Conservation (phyloP, 2,797 vertebrate genomes). For the Ispidina picta region DNA sequence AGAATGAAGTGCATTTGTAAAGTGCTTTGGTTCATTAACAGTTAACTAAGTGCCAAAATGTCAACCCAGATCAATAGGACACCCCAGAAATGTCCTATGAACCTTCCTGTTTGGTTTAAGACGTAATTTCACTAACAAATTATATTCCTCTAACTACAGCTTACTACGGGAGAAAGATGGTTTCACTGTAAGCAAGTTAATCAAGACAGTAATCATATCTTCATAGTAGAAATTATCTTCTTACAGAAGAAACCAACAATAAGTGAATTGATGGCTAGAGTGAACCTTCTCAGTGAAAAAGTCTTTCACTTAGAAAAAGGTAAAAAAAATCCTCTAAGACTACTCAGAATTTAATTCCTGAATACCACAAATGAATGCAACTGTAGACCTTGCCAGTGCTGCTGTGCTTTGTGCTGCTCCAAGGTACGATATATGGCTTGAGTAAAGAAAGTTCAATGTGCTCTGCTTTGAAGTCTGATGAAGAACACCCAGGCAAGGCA, state of each 20-base stretch:
- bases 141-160: neutral
- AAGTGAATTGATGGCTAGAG: neutral
- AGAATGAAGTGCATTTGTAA: neutral
- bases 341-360: constrained; percentile 8
- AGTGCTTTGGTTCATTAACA: neutral
- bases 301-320: neutral
- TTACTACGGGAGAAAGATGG: neutral
- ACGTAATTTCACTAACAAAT: neutral
- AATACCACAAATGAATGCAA: neutral
- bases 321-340: neutral
- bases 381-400: neutral
- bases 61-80: neutral
- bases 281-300: neutral
- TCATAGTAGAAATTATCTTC: neutral
- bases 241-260: neutral
- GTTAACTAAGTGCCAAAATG: neutral
- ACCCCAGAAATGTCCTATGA: neutral
- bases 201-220: neutral
- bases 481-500: neutral
- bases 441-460: neutral
- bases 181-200: neutral
- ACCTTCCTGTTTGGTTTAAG: neutral
- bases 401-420: constrained; percentile 2
- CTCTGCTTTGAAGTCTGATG: neutral
- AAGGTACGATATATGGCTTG: neutral